These are phyloP conservation scores for Corvus cornix DNA, from an alignment of 2,113 vertebrate species.

Conservation along the genomic window DNA sequence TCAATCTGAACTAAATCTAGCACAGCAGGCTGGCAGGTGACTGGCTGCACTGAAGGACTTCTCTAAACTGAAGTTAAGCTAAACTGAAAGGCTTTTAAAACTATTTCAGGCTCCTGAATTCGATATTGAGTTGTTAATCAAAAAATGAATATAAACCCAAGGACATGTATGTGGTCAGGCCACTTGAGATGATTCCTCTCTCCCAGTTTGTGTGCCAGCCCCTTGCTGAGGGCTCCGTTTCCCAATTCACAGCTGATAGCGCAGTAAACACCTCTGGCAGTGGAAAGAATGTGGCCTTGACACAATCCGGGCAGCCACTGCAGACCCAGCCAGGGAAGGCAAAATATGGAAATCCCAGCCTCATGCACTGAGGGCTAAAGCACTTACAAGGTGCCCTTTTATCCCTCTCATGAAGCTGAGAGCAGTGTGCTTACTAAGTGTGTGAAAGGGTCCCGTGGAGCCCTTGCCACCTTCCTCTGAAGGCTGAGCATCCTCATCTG, in stretches of 20 bases:
- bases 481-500: neutral
- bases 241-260: neutral
- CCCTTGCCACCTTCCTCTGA: rapidly evolving
- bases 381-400: neutral
- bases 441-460: rapidly evolving
- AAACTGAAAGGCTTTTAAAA: neutral
- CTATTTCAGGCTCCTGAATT: neutral
- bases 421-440: neutral
- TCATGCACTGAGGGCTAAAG: rapidly evolving
- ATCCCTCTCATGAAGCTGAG: neutral
- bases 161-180: neutral
- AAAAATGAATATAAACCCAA: neutral
- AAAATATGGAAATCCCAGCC: neutral
- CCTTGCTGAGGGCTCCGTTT: neutral
- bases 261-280: neutral
- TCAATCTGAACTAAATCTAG: neutral
- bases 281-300: slow-evolving; percentile 36
- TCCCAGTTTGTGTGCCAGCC: neutral
- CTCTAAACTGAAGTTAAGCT: neutral
- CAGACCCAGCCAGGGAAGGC: neutral
- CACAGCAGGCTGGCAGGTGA: neutral
- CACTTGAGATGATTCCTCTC: neutral
- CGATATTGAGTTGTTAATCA: rapidly evolving
- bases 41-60: neutral
- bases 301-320: neutral